Evolutionary conservation across 2,888 invertebrate genomes (phyloP), one percentile per base, ranked within the genome.

Genomic region (Zygothrica quintamaculata): DNA sequence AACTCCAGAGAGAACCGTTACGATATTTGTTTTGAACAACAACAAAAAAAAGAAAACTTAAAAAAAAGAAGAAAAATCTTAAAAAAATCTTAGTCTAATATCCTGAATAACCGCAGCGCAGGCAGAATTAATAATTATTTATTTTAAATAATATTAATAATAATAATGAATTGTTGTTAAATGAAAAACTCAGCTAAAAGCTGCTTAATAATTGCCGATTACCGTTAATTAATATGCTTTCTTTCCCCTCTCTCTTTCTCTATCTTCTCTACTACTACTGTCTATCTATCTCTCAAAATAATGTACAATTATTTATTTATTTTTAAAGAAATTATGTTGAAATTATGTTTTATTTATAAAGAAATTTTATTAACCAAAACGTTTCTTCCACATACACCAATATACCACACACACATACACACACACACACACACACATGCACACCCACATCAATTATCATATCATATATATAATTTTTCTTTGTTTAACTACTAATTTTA

Each of bases 261-360:
- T n/a, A n/a, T n/a, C n/a, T n/a, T n/a, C n/a, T n/a, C n/a, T n/a
- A n/a, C n/a, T n/a, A n/a, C n/a, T n/a, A n/a, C n/a, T n/a, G n/a
- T n/a, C n/a, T n/a, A n/a, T n/a, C n/a, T n/a, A n/a, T n/a, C n/a
- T n/a, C n/a, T n/a, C n/a, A n/a, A 53, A 70, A 73, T 80, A 81
- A 73, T 84, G 74, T 78, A 80, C 77, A 80, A 74, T 73, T 82
- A 86, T 86, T 82, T 86, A 86, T 82, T 82, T 82, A 86, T 71
- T 86, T 86, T 86, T 85, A 80, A 80, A 80, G 71, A 74, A 75
- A 73, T 18, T 60, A 67, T 84, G 82, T 82, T 82, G 80, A 80
- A 82, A 86, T 77, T 82, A 86, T 84, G 71, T 77, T 85, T 73
- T 84, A 73, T 77, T 77, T 77, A 74, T 67, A 68, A 70, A 50